Conservation (phyloP, 2,113 vertebrate species). For the Labeo catla region DNA sequence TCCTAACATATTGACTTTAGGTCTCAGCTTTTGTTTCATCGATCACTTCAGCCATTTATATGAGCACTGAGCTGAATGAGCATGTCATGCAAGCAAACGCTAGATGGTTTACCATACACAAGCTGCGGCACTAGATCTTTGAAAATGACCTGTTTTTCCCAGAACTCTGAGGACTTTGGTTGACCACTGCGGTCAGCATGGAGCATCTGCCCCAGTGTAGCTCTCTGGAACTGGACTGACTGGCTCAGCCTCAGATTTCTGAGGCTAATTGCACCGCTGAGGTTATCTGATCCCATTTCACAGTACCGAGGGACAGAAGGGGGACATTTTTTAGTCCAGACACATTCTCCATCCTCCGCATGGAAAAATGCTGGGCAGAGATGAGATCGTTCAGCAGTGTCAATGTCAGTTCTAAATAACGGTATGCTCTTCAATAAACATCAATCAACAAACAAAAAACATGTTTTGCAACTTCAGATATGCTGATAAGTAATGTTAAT, state of each 20-base stretch:
- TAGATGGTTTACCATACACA: constrained; percentile 19
- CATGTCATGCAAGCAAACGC: constrained; percentile 16
- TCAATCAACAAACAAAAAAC: background rate
- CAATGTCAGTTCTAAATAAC: background rate
- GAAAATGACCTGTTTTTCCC: constrained; percentile 52
- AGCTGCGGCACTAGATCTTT: constrained; percentile 42
- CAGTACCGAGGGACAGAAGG: constrained; percentile 41
- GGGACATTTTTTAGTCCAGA: constrained; percentile 48
- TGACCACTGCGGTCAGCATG: constrained; percentile 54
- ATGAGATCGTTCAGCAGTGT: background rate
- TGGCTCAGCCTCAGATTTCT: constrained; percentile 59
- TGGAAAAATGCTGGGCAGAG: constrained; percentile 20
- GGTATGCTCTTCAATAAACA: background rate
- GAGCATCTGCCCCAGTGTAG: constrained; percentile 32
- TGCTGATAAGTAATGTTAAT: background rate
- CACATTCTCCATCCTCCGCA: constrained; percentile 20
- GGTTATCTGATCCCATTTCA: constrained; percentile 60
- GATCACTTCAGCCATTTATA: constrained; percentile 19
- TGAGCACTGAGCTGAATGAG: background rate
- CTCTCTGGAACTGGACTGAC: constrained; percentile 35
- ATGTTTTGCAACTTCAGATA: background rate
- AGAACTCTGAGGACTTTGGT: constrained; percentile 56
- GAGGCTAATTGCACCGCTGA: constrained; percentile 62
- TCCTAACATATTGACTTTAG: constrained; percentile 5
- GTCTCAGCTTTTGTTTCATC: constrained; percentile 8